Base-by-base conservation (phyloP, 1,140 invertebrate species). In the Drosophila nebulosa region DNA sequence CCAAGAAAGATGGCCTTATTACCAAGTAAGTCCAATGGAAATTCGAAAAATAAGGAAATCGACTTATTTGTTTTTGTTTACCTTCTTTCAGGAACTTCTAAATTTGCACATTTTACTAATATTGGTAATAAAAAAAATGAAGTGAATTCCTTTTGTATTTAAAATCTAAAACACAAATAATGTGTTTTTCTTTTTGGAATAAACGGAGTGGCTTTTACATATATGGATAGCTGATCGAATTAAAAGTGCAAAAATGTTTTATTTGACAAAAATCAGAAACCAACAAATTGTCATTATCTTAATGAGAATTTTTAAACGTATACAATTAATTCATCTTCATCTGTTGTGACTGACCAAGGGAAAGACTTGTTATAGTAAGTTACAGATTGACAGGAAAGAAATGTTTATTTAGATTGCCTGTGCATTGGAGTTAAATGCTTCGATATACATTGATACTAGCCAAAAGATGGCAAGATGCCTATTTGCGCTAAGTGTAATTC, bases 1-100 rank as follows among this genome's bases (percentile, higher is more conserved):
- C 97, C 36, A 99, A 99, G 93, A 97, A 96, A 81, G 98, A 99
- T 93, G 96, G 96, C 71, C 94, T 99, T 89, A 92, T 99, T 74
- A 94, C 97, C 53, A 98, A 98, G 94, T 95, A 81, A 93, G 89
- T 79, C 10, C 9, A 6, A 1, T 0, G 3, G 27, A 16, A 0
- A 1, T 4, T 6, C 21, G n/a, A n/a, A n/a, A n/a, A n/a, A n/a
- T n/a, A n/a, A n/a, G n/a, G n/a, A n/a, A n/a, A n/a, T n/a, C n/a
- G n/a, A 42, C 2, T 22, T 7, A 5, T 5, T 66, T 69, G 67
- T 21, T 9, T 22, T 1, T 32, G 30, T 32, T n/a, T 56, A 5
- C 46, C 64, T 16, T 22, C 14, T 74, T 69, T 18, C 66, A 89
- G 84, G 86, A 86, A 74, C 79, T 88, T 89, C 63, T 88, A 89